A percentile compares a stretch with the other conserved stretches of the same genome.
phyloP scores from a whole-genome alignment of 2,888 invertebrate genomes.

The Coelopa pilipes region DNA sequence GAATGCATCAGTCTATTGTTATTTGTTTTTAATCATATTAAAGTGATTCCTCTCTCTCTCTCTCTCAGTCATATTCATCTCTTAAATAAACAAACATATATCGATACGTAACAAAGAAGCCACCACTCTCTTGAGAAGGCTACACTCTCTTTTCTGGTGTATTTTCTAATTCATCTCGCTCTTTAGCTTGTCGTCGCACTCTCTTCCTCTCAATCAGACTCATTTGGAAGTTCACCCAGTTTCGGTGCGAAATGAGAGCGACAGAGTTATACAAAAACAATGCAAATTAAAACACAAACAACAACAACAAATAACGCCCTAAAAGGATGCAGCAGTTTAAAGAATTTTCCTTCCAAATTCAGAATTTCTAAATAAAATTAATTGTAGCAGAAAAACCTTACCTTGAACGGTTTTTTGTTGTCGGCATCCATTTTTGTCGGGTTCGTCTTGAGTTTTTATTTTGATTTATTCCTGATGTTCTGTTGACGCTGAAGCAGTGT shows the following conservation, averaged over 20 bases:
- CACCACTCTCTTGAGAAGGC: neutral
- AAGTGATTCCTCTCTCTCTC: no score
- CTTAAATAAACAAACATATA: no score
- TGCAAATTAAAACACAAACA: neutral
- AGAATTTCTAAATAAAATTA: no score
- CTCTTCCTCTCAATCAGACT: no score
- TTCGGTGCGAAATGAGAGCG: neutral
- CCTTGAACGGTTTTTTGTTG: slow-evolving; percentile 54
- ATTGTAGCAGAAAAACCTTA: slow-evolving; percentile 41
- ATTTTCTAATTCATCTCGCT: neutral
- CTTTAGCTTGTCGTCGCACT: no score
- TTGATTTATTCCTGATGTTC: neutral
- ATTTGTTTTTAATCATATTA: no score
- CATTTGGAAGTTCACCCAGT: slow-evolving; percentile 16
- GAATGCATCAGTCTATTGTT: no score
- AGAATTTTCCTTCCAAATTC: no score
- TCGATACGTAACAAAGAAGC: no score
- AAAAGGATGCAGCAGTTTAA: no score
- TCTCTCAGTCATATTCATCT: no score
- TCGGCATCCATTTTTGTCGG: slow-evolving; percentile 48
- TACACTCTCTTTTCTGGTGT: neutral
- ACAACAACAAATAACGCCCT: slow-evolving; percentile 12
- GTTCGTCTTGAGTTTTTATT: slow-evolving; percentile 26
- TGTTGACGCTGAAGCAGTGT: no score
- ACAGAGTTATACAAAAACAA: slow-evolving; percentile 9